Evolutionary conservation across 2,113 vertebrate genomes (phyloP).

Genomic region (Calyptommatus sinebrachiatus): DNA sequence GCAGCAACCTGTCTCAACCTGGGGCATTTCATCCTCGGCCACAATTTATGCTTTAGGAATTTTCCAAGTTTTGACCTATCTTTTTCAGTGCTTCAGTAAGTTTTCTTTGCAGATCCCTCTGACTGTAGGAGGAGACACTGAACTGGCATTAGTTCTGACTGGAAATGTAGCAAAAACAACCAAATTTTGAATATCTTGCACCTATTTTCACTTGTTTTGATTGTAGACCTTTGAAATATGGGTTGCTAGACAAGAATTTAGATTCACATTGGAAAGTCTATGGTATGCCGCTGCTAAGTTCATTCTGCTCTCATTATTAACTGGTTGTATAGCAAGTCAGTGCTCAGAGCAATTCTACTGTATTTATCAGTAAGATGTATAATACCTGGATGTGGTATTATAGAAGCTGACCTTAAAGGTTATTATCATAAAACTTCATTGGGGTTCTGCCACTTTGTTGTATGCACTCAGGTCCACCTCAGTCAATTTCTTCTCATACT

Average conservation of each 20-base stretch:
- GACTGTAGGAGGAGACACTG: background rate
- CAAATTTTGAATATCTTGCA: background rate
- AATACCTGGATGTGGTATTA: constrained; percentile 19
- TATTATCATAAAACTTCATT: constrained; percentile 36
- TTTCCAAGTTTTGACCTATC: too few species aligned
- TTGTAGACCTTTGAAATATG: background rate
- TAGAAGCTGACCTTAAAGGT: constrained; percentile 44
- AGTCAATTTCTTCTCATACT: constrained; percentile 47
- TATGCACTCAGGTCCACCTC: constrained; percentile 35
- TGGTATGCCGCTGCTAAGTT: background rate
- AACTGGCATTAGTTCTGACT: background rate
- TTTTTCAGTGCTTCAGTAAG: background rate
- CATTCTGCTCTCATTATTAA: background rate
- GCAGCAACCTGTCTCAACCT: too few species aligned
- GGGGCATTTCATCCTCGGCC: too few species aligned
- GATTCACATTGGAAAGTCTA: background rate
- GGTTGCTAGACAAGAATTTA: background rate
- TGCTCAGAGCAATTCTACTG: constrained; percentile 13
- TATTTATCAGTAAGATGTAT: constrained; percentile 15
- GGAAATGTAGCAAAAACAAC: background rate
- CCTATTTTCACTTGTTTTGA: background rate
- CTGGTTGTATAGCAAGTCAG: rapidly evolving
- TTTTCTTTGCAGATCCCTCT: too few species aligned
- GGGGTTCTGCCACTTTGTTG: constrained; percentile 26
- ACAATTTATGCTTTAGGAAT: too few species aligned